A percentile compares a stretch with the other conserved stretches of the same genome.
Conservation (phyloP, 1,140 invertebrate genomes). For the Trichonephila inaurata region DNA sequence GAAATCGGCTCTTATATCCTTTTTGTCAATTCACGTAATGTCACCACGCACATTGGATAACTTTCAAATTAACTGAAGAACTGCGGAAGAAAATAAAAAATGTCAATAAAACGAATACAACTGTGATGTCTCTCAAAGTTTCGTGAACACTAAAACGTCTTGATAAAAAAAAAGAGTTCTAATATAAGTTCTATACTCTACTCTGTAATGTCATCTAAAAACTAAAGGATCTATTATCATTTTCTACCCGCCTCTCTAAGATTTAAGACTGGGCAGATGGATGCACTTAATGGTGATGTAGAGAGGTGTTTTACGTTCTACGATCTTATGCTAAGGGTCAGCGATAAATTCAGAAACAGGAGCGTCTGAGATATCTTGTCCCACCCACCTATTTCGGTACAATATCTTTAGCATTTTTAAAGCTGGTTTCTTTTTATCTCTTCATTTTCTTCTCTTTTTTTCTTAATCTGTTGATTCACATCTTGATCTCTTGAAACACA, state of each 20-base stretch:
- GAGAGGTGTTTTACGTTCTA: neutral
- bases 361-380: constrained; percentile 28
- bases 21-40: too few relatives aligned
- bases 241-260: constrained; percentile 30
- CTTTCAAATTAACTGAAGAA: neutral
- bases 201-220: neutral
- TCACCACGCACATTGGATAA: too few relatives aligned
- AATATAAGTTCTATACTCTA: neutral
- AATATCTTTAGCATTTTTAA: constrained; percentile 23
- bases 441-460: neutral
- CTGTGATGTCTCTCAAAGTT: neutral
- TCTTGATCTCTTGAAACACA: neutral
- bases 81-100: neutral
- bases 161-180: neutral
- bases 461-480: neutral
- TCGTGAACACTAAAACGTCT: neutral
- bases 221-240: neutral
- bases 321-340: constrained; percentile 26
- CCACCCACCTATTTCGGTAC: constrained; percentile 49
- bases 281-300: constrained; percentile 20
- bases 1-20: too few relatives aligned
- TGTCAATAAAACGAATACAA: neutral
- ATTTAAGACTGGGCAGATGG: neutral
- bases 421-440: neutral
- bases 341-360: constrained; percentile 43